Evolutionary conservation across 2,888 invertebrate species (phyloP).

Genomic region (Heterodera filipjevi): DNA sequence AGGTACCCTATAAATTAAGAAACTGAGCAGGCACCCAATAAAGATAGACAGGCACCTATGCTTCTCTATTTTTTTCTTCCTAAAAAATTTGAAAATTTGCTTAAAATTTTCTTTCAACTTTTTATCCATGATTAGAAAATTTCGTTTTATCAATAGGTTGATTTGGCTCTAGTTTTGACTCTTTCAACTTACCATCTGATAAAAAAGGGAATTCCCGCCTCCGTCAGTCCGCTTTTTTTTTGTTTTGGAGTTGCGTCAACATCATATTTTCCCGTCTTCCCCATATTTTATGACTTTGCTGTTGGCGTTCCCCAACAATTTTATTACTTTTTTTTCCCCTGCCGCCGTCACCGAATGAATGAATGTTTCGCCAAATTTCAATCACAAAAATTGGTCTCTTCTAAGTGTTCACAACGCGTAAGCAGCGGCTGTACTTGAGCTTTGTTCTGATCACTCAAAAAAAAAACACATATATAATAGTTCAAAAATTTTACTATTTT

Average conservation of each 20-base stretch:
- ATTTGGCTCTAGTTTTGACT: no score
- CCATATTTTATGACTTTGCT: background rate
- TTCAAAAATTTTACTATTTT: no score
- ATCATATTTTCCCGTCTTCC: background rate
- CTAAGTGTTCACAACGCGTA: background rate
- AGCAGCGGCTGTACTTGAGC: background rate
- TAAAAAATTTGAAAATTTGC: no score
- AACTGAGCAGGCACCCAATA: no score
- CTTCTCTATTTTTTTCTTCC: no score
- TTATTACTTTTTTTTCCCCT: slow-evolving; percentile 2
- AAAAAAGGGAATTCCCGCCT: background rate
- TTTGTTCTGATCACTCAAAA: background rate
- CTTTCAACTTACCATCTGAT: background rate
- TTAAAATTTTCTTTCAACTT: no score
- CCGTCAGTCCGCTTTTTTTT: background rate
- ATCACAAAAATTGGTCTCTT: background rate
- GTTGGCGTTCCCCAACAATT: slow-evolving; percentile 1
- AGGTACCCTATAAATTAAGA: no score
- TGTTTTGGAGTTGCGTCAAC: background rate
- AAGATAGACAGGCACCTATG: no score
- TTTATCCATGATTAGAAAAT: no score
- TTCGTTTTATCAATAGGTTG: no score
- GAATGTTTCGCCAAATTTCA: background rate
- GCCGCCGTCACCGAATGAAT: background rate
- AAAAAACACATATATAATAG: background rate